Percentiles rank a stretch among this genome's conserved stretches.
These are phyloP conservation scores for Buceros bicornis DNA, from an alignment of 2,797 vertebrate genomes.

Conservation along the genomic window DNA sequence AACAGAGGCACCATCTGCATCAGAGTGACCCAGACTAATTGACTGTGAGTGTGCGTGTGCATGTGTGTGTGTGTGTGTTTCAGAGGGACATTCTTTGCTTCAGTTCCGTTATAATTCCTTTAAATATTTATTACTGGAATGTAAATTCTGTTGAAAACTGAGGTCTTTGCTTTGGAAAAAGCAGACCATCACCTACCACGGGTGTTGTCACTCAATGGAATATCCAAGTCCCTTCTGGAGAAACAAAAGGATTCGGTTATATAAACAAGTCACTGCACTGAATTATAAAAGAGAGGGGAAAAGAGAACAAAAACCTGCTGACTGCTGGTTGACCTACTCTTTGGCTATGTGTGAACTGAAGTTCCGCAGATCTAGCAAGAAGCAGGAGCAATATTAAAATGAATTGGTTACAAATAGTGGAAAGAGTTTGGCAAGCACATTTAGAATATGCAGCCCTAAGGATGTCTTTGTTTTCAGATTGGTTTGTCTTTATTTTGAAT, in stretches of 20 bases:
- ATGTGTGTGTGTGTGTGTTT: background rate
- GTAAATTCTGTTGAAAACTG: conserved; percentile 72
- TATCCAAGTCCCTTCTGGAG: conserved; percentile 38
- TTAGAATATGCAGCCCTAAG: conserved; percentile 10
- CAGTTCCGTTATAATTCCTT: conserved; percentile 66
- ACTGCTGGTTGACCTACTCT: conserved; percentile 4
- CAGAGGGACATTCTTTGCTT: conserved; percentile 54
- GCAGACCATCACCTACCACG: background rate
- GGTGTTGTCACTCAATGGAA: conserved; percentile 54
- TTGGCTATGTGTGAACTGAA: conserved; percentile 12
- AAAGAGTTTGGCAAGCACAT: conserved; percentile 32
- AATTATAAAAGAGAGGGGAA: background rate
- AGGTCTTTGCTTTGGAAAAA: conserved; percentile 65
- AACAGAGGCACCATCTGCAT: conserved; percentile 16
- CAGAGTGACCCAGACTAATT: background rate
- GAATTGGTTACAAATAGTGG: conserved; percentile 48
- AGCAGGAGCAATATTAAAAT: conserved; percentile 29
- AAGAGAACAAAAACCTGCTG: conserved; percentile 21
- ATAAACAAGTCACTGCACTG: conserved; percentile 60
- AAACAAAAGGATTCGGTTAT: conserved; percentile 69
- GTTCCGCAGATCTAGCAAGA: conserved; percentile 44
- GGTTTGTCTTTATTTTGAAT: conserved; percentile 61
- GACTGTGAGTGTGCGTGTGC: background rate
- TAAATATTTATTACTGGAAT: conserved; percentile 79
- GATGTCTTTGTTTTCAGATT: conserved; percentile 39